A percentile compares a stretch with the other conserved stretches of the same genome.
phyloP scores from a whole-genome alignment of 1,140 invertebrate species.

The Drosophila athabasca region DNA sequence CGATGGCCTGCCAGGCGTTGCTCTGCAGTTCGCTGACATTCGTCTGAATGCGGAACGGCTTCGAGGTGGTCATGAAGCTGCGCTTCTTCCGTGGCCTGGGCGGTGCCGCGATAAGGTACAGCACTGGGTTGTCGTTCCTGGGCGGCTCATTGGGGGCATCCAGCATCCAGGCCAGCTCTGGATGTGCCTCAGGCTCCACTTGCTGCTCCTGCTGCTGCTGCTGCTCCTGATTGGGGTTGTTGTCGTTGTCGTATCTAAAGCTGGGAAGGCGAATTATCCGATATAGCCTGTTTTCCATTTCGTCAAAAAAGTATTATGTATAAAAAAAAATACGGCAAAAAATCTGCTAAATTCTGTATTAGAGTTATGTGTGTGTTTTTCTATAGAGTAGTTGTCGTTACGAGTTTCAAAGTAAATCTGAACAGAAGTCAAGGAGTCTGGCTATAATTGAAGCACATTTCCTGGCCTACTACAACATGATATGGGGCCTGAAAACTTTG shows the following conservation, averaged over 20 bases:
- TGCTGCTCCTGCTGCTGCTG: slow-evolving; percentile 4
- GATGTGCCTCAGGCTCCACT: slow-evolving; percentile 25
- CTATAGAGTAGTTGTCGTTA: no score
- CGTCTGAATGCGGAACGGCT: slow-evolving; percentile 33
- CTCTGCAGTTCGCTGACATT: slow-evolving; percentile 44
- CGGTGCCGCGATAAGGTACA: slow-evolving; percentile 6
- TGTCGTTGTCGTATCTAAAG: neutral
- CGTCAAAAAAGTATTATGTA: neutral
- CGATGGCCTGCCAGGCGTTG: slow-evolving; percentile 41
- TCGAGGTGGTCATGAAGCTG: slow-evolving; percentile 52
- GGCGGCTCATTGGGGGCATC: slow-evolving; percentile 62
- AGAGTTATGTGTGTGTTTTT: no score
- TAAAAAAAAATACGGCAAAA: slow-evolving; percentile 28
- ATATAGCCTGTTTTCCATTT: slow-evolving; percentile 20
- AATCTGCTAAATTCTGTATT: slow-evolving; percentile 20
- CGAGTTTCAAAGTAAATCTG: no score
- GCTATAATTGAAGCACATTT: slow-evolving; percentile 1
- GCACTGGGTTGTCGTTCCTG: slow-evolving; percentile 10
- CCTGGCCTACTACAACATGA: neutral
- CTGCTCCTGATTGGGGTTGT: slow-evolving; percentile 9
- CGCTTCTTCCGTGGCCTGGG: slow-evolving; percentile 52
- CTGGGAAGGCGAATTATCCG: slow-evolving; percentile 12
- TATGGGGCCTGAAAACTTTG: slow-evolving; percentile 2
- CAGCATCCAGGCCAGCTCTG: slow-evolving; percentile 36
- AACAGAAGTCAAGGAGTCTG: no score